Conservation (phyloP, 1,140 invertebrate species). For the Octopus sinensis region DNA sequence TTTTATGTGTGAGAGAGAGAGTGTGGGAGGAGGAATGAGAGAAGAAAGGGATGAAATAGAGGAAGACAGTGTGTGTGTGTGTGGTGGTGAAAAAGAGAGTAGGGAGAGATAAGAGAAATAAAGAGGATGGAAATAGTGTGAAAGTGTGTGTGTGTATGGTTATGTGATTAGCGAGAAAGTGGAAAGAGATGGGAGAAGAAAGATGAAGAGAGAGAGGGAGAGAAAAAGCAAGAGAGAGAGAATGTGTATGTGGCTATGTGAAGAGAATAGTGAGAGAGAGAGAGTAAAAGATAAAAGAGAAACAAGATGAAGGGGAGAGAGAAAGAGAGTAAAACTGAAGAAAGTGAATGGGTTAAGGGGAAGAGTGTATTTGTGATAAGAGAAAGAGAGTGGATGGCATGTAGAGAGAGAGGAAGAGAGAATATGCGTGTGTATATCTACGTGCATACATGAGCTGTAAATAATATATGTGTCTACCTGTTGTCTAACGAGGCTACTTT, state of each 20-base stretch:
- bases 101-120: constrained; percentile 15
- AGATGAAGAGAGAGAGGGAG: not conserved
- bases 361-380: too few species aligned
- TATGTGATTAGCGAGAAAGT: too few species aligned
- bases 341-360: not conserved
- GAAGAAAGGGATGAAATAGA: too few species aligned
- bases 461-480: constrained; percentile 40
- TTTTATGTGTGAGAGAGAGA: too few species aligned
- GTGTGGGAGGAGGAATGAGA: too few species aligned
- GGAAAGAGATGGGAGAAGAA: not conserved
- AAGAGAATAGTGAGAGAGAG: not conserved
- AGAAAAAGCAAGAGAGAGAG: not conserved
- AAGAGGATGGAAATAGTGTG: not conserved
- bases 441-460: not conserved
- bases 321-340: not conserved
- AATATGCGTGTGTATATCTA: not conserved
- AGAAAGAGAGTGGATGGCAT: too few species aligned
- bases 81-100: constrained; percentile 41
- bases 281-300: not conserved
- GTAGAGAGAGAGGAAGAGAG: too few species aligned
- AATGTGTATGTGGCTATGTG: too few species aligned
- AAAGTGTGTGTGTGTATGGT: too few species aligned
- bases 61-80: too few species aligned
- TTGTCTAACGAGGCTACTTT: constrained; percentile 54
- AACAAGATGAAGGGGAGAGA: not conserved